Conservation (phyloP, 2,113 vertebrate species). For the Salvelinus namaycush region DNA sequence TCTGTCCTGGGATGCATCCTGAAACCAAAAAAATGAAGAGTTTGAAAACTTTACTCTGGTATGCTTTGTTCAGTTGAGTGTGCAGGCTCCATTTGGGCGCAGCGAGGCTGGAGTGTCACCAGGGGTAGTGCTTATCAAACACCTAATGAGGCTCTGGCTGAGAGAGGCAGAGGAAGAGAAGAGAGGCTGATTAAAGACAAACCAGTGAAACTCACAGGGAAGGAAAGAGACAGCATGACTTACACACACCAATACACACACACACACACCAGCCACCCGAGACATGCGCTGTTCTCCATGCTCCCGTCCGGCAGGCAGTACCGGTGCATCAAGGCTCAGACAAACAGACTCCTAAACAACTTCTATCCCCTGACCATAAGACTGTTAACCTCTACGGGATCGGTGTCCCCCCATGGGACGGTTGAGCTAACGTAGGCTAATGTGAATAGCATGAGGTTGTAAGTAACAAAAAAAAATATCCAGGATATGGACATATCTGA, state of each 20-base stretch:
- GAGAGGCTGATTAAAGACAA: constrained; percentile 12
- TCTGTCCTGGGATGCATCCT: neutral
- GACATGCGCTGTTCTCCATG: constrained; percentile 15
- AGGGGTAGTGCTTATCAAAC: neutral
- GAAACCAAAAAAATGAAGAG: neutral
- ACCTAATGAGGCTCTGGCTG: neutral
- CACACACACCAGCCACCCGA: neutral
- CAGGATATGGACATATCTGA: too few species aligned
- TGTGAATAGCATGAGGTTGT: too few species aligned
- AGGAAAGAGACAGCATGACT: constrained; percentile 11
- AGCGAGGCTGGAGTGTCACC: neutral
- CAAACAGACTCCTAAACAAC: too few species aligned
- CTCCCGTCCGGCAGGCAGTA: too few species aligned
- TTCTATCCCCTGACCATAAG: too few species aligned
- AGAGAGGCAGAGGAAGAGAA: neutral
- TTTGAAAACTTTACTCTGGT: neutral
- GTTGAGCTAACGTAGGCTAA: too few species aligned
- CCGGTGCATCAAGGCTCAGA: too few species aligned
- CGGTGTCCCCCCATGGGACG: too few species aligned
- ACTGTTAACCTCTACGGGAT: too few species aligned
- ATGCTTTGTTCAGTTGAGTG: neutral
- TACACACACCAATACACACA: constrained; percentile 2
- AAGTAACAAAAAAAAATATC: too few species aligned
- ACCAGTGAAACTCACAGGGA: constrained; percentile 12
- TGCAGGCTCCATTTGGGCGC: neutral